Base-by-base conservation (phyloP, 2,797 vertebrate species). In the Mormyrops attenuatus region DNA sequence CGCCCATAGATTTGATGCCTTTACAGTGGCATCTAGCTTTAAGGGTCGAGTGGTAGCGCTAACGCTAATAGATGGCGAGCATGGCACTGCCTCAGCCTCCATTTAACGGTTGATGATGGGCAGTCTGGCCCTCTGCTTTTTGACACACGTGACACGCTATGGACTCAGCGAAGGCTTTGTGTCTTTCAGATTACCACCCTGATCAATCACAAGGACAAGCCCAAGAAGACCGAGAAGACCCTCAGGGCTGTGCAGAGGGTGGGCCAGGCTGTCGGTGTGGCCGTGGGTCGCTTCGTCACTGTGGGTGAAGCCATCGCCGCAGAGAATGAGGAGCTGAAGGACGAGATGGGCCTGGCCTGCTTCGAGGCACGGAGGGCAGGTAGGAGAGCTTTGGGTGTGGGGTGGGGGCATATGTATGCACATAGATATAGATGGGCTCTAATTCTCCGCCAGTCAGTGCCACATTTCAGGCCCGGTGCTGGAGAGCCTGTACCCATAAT, bases 171-270 rank as follows among this genome's bases (percentile, higher is more conserved):
- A 26, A 84, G 55, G 38, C 3, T 38, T 55, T 77, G 11, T 47
- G 30, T 55, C 90, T 95, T 95, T 82, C 95, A 99, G 99, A 99
- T 99, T 92, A 99, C 98, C 85, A 99, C 98, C 6, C 97, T 99
- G 92, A 99, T 99, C 94, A 99, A 99, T 94, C 98, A 99, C 90
- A 99, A 99, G 95, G 98, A 99, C 94, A 98, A 98, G 94, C 97
- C 97, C 90, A 99, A 97, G 95, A 97, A 98, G 93, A 98, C 98
- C 0, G 98, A 99, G 95, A 98, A 97, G 94, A 99, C 98, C 84
- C 95, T 97, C 91, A 96, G 96, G 91, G 97, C 98, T 89, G 97
- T 99, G 93, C 98, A 99, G 93, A 94, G 96, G 91, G 98, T 99
- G 90, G 98, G 99, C 77, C 98, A 99, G 94, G 97, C 98, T 0